Base-by-base conservation (phyloP, 2,113 vertebrate species). In the Dicentrarchus labrax region DNA sequence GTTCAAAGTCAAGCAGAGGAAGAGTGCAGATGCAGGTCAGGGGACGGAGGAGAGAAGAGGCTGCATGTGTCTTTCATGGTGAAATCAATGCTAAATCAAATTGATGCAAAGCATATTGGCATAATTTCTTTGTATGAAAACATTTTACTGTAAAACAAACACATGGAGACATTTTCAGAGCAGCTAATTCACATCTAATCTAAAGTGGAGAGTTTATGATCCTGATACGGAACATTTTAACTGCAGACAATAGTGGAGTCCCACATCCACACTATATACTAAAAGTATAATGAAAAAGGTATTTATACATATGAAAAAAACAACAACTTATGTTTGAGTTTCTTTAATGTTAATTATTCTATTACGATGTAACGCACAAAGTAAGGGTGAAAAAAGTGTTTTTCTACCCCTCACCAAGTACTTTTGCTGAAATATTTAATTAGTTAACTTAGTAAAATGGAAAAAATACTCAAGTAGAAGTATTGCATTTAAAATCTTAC, bases 1-100 rank as follows among this genome's bases (percentile, higher is more conserved):
- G 39, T 39, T 69, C n/a, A 57, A 6, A 62, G 43, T 71, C 69
- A 56, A 78, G 22, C 39, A 64, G 51, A 61, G 38, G 68, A 48
- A 2, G n/a, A 50, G 21, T 72, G 36, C 74, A 22, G 68, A 36
- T 43, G 21, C 36, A 53, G 47, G n/a, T 76, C 73, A 54, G 60
- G 50, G 6, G 57, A 61, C 47, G 19, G n/a, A 5, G 3, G 15
- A 65, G 13, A 61, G 19, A 39, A 22, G 51, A 71, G 50, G 47
- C 21, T 41, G 61, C 30, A 30, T 19, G 12, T 22, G 11, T 43
- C 19, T 7, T 3, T 22, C 53, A 22, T 22, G 0, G 3, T 45
- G 8, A 69, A 36, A 50, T 67, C 62, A 3, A 8, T 45, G 53
- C 17, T 38, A 16, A 39, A 62, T 59, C 36, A 60, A 19, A 62